Evolutionary conservation across 1,140 invertebrate species (phyloP).

Genomic region (Drosophila kanapiae): DNA sequence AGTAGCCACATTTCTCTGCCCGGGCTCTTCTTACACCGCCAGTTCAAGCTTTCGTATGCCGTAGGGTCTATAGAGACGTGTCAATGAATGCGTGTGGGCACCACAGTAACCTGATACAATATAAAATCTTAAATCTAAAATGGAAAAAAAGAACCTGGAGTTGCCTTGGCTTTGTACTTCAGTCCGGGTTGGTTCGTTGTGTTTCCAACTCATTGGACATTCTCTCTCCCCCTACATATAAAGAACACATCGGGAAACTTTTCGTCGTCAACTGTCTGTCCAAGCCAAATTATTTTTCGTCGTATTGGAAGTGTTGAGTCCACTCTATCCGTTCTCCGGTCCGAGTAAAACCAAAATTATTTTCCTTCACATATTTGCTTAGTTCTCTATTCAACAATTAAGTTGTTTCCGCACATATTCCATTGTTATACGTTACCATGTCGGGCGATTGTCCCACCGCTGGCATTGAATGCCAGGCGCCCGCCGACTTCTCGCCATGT

Average conservation of each 20-base stretch:
- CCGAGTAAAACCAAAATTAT: slow-evolving; percentile 68
- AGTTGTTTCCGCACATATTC: background rate
- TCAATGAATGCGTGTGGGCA: no score
- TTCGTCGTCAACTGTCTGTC: slow-evolving; percentile 59
- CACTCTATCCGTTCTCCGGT: slow-evolving; percentile 38
- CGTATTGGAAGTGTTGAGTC: slow-evolving; percentile 61
- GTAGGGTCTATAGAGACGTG: no score
- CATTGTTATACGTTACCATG: slow-evolving; percentile 17
- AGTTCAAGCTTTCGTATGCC: no score
- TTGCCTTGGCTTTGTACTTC: slow-evolving; percentile 15
- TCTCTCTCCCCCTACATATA: background rate
- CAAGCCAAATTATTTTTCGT: slow-evolving; percentile 63
- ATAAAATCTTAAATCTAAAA: no score
- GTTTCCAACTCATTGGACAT: background rate
- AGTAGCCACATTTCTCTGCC: no score
- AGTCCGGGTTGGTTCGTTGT: background rate
- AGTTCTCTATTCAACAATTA: no score
- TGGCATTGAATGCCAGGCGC: slow-evolving; percentile 61
- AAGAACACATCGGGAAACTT: slow-evolving; percentile 55
- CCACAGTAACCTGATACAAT: no score
- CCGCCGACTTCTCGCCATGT: slow-evolving; percentile 63
- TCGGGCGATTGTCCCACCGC: slow-evolving; percentile 54
- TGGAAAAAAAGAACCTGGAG: background rate
- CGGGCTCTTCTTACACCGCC: no score
- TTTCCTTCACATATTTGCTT: slow-evolving; percentile 50